Percentiles rank a stretch among this genome's conserved stretches.
Conservation (phyloP, 2,888 invertebrate genomes). For the Gari tellinella region DNA sequence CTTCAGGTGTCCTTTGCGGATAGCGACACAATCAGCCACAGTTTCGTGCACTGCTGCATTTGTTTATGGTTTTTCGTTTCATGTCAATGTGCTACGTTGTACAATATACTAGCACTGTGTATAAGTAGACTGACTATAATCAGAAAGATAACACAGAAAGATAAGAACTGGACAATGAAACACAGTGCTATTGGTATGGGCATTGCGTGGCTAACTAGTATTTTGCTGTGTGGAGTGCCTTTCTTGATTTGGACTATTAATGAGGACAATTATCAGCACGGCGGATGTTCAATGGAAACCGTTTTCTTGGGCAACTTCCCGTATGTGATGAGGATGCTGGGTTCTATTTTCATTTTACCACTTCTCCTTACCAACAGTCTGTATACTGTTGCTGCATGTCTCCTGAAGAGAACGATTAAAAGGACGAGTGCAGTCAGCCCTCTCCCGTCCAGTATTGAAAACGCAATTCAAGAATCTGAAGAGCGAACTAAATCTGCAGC, state of each 20-base stretch:
- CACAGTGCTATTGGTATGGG: not conserved
- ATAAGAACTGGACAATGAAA: conserved; percentile 1
- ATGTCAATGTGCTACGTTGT: conserved; percentile 5
- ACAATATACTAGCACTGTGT: conserved; percentile 13
- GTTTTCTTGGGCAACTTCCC: conserved; percentile 1
- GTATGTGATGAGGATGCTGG: conserved; percentile 4
- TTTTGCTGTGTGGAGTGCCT: not conserved
- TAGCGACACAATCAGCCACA: not conserved
- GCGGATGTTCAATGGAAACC: conserved; percentile 15
- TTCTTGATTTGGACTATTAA: not conserved
- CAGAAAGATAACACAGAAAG: not conserved
- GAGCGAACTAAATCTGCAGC: too few species aligned
- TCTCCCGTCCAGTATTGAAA: too few species aligned
- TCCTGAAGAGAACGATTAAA: too few species aligned
- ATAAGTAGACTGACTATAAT: conserved; percentile 10
- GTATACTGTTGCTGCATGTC: too few species aligned
- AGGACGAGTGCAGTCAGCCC: too few species aligned
- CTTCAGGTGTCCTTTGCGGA: conserved; percentile 1
- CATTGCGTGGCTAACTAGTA: not conserved
- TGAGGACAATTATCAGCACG: not conserved
- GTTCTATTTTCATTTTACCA: conserved; percentile 2
- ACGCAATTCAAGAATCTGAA: too few species aligned
- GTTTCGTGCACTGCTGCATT: not conserved
- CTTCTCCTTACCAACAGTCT: conserved; percentile 8
- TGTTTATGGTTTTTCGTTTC: conserved; percentile 4